Evolutionary conservation across 1,140 invertebrate genomes (phyloP), one percentile per base, ranked within the genome.

Genomic region (Piezodorus guildinii): DNA sequence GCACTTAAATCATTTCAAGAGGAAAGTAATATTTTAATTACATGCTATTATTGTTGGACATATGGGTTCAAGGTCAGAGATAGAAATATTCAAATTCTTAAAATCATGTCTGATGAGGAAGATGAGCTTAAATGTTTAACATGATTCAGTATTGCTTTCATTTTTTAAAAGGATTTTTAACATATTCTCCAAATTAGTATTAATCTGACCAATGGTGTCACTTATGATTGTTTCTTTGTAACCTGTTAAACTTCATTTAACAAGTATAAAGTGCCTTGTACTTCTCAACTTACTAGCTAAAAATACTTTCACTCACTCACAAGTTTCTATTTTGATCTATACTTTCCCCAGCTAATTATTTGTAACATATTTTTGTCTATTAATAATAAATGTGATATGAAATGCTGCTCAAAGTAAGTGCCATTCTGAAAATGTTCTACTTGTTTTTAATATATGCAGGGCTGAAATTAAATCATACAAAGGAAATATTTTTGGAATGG

Each of bases 61-160:
- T 60, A 44, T 60, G 58, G 58, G 58, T 60, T 43, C 39, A 60
- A 56, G 52, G 52, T 56, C 39, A 60, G n/a, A 23, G 3, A 25
- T 25, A 39, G 9, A 39, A 43, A 52, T 52, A 52, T 25, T 21
- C 49, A 52, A 19, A 52, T 25, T 9, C 49, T 52, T 14, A 51
- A 17, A 51, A 17, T 51, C 49, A 52, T 25, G 49, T 25, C 17
- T 34, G 43, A 17, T 39, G 21, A 2, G 1, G 5, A 21, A 27
- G 23, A 10, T 17, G 2, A 10, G 1, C 5, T n/a, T 10, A 10
- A 21, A 2, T 1, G 17, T 10, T 19, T 49, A 49, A 49, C 21
- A 10, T 10, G 9, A 10, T 49, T 49, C 21, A 10, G 1, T 49
- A 14, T n/a, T 2, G 5, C 2, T 49, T 49, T 19, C n/a, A 8